Base-by-base conservation (phyloP, 2,113 vertebrate species). In the Anthoscopus minutus region DNA sequence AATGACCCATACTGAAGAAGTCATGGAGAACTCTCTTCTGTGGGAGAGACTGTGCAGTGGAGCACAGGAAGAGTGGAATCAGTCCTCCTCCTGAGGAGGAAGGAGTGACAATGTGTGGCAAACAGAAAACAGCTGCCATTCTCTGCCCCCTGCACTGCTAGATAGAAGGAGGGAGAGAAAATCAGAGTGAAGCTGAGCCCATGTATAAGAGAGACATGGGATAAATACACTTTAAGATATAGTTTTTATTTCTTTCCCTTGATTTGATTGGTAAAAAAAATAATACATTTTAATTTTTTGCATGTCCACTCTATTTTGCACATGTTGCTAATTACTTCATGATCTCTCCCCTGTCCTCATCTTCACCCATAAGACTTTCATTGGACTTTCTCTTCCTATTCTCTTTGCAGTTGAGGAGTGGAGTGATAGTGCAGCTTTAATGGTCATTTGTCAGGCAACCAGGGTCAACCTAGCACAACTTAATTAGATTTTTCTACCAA, bases 91-190 rank as follows among this genome's bases (percentile, higher is more conserved):
- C 69, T 19, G 40, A 47, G n/a, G n/a, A 47, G 11, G 22, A 37
- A 45, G 16, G 11, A 45, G 4, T 28, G 28, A 38, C 14, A 33
- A 6, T 6, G 10, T 31, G 47, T 15, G 19, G 13, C 28, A 19
- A 56, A 14, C 0, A 0, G 40, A 47, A 10, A 11, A 47, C 12
- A 38, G 13, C 7, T 28, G 18, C 11, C 48, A 9, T 38, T 38
- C 48, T 64, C 28, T 54, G 22, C 18, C 18, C 5, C 33, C 40
- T 33, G 11, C 22, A 33, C 27, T 84, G 18, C 40, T 38, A 23
- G 15, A 27, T 45, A 17, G 57, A 45, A n/a, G 23, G 19, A 38
- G 23, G 11, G 35, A 73, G 19, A 56, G 19, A 56, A 73, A 73
- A 73, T 73, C 23, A n/a, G 14, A 24, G 30, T 40, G n/a, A 48